Percentiles rank a stretch among this genome's conserved stretches.
Conservation (phyloP, 1,140 invertebrate species). For the Cataglyphis hispanica region DNA sequence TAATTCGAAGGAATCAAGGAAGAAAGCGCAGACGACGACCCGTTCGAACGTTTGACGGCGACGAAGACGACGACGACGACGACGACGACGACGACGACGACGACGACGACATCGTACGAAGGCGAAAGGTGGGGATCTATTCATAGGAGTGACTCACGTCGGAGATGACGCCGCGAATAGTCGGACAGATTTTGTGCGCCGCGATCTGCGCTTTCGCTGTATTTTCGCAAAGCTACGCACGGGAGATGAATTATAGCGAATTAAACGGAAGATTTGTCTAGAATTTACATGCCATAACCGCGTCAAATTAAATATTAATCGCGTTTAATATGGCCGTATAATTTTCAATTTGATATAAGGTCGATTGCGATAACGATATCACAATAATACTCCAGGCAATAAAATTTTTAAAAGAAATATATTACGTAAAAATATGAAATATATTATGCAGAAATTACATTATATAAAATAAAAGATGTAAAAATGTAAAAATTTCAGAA, state of each 20-base stretch:
- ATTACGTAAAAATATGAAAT: neutral
- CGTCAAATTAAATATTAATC: conserved; percentile 28
- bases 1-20: conserved; percentile 4
- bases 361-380: conserved; percentile 47
- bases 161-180: conserved; percentile 82
- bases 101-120: conserved; percentile 37
- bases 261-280: conserved; percentile 22
- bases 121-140: conserved; percentile 79
- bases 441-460: neutral
- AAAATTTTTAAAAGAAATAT: conserved; percentile 18
- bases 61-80: conserved; percentile 29
- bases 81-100: conserved; percentile 15
- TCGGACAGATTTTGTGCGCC: conserved; percentile 81
- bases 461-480: neutral
- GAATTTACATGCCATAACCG: conserved; percentile 2
- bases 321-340: conserved; percentile 15
- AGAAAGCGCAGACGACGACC: conserved; percentile 14
- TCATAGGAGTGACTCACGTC: conserved; percentile 81
- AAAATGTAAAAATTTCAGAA: neutral
- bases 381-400: neutral
- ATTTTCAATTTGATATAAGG: conserved; percentile 28
- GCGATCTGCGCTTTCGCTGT: conserved; percentile 70
- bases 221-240: conserved; percentile 30
- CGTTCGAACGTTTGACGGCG: conserved; percentile 29
- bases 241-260: conserved; percentile 30